Percentiles rank a stretch among this genome's conserved stretches.
phyloP scores from a whole-genome alignment of 2,113 vertebrate species.

The Apeltes quadracus region DNA sequence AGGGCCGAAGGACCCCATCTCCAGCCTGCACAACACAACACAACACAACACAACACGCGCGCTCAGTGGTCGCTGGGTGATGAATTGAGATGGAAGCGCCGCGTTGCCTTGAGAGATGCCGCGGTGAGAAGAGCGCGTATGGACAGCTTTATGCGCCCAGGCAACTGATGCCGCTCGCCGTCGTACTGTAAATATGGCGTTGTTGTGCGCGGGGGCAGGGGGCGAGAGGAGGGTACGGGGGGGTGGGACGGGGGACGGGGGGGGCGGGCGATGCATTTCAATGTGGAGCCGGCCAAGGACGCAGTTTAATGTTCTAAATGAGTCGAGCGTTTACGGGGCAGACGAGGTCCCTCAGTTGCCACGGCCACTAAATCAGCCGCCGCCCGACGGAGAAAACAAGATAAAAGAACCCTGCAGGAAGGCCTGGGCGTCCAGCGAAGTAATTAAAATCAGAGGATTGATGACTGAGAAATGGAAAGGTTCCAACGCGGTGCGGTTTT shows the following conservation, averaged over 20 bases:
- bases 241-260: too few species aligned
- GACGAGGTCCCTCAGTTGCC: conserved; percentile 46
- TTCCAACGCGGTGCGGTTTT: conserved; percentile 35
- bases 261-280: conserved; percentile 62
- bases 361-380: conserved; percentile 46
- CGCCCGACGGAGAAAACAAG: conserved; percentile 43
- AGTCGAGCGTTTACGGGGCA: conserved; percentile 49
- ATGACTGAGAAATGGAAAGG: conserved; percentile 42
- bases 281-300: conserved; percentile 61
- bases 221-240: too few species aligned
- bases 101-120: conserved; percentile 56
- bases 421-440: conserved; percentile 8
- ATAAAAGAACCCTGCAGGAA: conserved; percentile 40
- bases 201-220: conserved; percentile 27
- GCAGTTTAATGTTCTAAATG: conserved; percentile 55
- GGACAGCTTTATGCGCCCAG: conserved; percentile 59
- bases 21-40: conserved; percentile 39
- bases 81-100: conserved; percentile 55
- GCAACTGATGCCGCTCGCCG: conserved; percentile 53
- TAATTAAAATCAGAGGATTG: conserved; percentile 27
- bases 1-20: conserved; percentile 49
- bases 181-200: conserved; percentile 54
- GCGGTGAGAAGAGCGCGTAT: conserved; percentile 33
- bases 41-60: conserved; percentile 26
- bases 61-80: conserved; percentile 33